Evolutionary conservation across 2,797 vertebrate genomes (phyloP), one percentile per base, ranked within the genome.

Genomic region (Cephalopachus bancanus): DNA sequence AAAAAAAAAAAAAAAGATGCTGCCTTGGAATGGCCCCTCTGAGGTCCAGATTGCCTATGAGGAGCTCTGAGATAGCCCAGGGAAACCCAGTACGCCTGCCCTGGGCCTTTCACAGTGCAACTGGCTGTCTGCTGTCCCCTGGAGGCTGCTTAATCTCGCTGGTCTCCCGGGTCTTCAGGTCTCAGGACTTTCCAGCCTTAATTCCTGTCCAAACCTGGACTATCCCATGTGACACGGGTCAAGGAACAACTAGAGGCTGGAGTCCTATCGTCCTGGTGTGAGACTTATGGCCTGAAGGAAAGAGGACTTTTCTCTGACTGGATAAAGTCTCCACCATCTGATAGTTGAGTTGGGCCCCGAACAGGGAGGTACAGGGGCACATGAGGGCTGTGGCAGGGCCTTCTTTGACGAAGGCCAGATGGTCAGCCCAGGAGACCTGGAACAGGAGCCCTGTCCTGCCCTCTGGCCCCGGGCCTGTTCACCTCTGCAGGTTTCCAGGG

Each of bases 321-420:
- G 11, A 37, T 17, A 33, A 49, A 17, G 76, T 1, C 2, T 44
- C 44, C 4, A 0, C 53, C 53, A 14, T 16, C 62, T 0, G 0
- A 49, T 49, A 30, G 10, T 2, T 20, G 26, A 59, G 33, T 84
- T 44, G 64, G 10, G 78, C 11, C 55, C 71, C 20, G 7, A 74
- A 16, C 0, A 7, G 60, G 24, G 17, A 20, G 9, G 2, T 2
- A 22, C 51, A 49, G 57, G 74, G 24, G 15, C 2, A 3, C 22
- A 8, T 11, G 2, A 19, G 51, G 30, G 16, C 76, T 14, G 30
- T 51, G 22, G 7, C 2, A 28, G 8, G 12, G 37, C 60, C 44
- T 49, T 22, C 19, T 55, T 15, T 10, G 22, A 15, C 3, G 10
- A 57, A 75, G 51, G 12, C 2, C 19, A 3, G 2, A 10, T 1